Conservation (phyloP, 2,113 vertebrate genomes). For the Dicerorhinus sumatrensis region DNA sequence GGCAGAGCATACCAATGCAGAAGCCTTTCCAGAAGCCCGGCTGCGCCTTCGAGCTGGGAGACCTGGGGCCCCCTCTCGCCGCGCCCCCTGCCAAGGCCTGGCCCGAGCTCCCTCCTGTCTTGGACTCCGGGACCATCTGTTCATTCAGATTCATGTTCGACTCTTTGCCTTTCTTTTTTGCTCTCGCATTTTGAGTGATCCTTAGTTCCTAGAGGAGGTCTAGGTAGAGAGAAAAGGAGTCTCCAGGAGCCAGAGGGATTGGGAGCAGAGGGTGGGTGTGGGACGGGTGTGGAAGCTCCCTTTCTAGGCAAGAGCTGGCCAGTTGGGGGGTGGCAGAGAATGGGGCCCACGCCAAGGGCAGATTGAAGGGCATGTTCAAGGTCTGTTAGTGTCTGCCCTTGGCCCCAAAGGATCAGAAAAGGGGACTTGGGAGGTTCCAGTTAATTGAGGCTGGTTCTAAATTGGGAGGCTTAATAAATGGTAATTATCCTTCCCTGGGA, state of each 20-base stretch:
- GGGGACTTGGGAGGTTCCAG: conserved; percentile 50
- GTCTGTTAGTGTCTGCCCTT: conserved; percentile 3
- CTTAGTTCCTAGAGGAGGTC: conserved; percentile 71
- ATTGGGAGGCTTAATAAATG: conserved; percentile 64
- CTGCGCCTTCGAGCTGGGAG: not conserved
- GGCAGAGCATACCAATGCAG: conserved; percentile 57
- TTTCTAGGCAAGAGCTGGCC: not conserved
- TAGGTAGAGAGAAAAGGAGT: conserved; percentile 78
- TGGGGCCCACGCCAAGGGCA: not conserved
- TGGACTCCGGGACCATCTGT: not conserved
- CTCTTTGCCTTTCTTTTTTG: not conserved
- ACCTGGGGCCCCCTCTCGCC: not conserved
- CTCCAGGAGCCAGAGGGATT: not conserved
- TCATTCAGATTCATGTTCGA: not conserved
- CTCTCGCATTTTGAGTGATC: not conserved
- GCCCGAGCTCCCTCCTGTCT: not conserved
- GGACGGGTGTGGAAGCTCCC: not conserved
- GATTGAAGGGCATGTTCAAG: not conserved
- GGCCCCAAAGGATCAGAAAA: conserved; percentile 27
- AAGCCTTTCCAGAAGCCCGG: not conserved
- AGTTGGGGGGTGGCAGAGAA: not conserved
- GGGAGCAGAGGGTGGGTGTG: not conserved
- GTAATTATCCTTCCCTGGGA: conserved; percentile 56
- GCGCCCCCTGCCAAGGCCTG: not conserved
- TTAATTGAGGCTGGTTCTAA: conserved; percentile 70